phyloP scores from a whole-genome alignment of 2,888 invertebrate species.

The Drosophila emarginata region DNA sequence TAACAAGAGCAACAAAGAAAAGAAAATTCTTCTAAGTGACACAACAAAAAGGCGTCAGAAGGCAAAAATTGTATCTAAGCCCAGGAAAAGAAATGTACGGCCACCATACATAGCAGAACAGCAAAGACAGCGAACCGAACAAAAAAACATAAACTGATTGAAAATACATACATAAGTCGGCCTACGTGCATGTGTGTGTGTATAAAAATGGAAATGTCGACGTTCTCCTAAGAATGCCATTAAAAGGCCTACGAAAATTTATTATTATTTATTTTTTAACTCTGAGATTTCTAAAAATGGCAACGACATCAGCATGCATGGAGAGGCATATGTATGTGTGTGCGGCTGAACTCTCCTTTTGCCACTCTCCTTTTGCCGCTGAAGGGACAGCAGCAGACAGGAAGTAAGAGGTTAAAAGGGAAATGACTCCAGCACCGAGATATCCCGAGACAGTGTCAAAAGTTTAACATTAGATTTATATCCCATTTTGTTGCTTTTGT shows the following conservation, averaged over 20 bases:
- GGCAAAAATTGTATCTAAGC: constrained; percentile 22
- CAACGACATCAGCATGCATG: constrained; percentile 33
- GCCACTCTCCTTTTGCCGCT: constrained; percentile 51
- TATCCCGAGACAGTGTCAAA: constrained; percentile 65
- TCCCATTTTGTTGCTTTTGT: constrained; percentile 40
- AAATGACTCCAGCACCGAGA: constrained; percentile 44
- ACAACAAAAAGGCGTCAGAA: constrained; percentile 43
- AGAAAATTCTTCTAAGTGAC: constrained; percentile 61
- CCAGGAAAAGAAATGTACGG: constrained; percentile 49
- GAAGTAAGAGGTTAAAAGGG: constrained; percentile 29
- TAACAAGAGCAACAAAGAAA: constrained; percentile 1
- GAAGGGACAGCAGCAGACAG: constrained; percentile 50
- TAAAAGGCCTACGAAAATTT: constrained; percentile 39
- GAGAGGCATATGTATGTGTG: constrained; percentile 42
- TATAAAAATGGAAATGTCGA: constrained; percentile 56
- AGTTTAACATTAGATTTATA: constrained; percentile 72
- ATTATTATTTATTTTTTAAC: constrained; percentile 64
- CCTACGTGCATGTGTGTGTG: constrained; percentile 19
- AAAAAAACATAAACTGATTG: constrained; percentile 47
- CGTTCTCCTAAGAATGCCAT: constrained; percentile 52
- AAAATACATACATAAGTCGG: constrained; percentile 54
- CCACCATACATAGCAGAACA: constrained; percentile 28
- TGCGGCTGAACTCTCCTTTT: too few relatives aligned
- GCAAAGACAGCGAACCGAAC: constrained; percentile 24
- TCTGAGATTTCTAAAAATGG: constrained; percentile 53